Evolutionary conservation across 30 jellyfish, hydroid and myxozoan species (phyloP), one percentile per base, ranked within the genome.

Genomic region (Aurelia coerulea): DNA sequence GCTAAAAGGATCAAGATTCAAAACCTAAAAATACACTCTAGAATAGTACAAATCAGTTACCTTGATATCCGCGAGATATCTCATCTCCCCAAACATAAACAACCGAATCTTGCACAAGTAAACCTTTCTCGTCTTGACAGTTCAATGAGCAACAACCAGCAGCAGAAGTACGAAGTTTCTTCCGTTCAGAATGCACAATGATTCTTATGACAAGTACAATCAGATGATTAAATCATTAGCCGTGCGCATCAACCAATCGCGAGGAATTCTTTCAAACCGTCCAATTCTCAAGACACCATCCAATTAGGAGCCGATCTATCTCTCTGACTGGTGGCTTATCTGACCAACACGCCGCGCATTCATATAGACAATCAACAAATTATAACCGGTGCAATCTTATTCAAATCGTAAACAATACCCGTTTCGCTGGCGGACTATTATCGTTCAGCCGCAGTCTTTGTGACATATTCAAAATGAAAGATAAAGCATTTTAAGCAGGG

Each of bases 271-370:
- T 60, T 15, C 29, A 60, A 60, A 12, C 69, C 34, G 34, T 60
- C 69, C 69, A 60, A 5, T 74, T 64, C 73, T 32, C 89, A 46
- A 70, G 66, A 66, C 89, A 64, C 89, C 89, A 79, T 79, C 89
- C 89, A 79, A 79, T 79, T 79, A 79, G 89, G 89, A 79, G 72
- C 80, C 66, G 89, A 79, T 79, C 73, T 54, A 79, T 63, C 89
- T 62, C 63, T 42, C 89, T 79, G 68, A 66, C 89, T 79, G 89
- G 89, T 79, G 89, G 80, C 34, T 79, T 67, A 65, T 42, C 89
- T n/a, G 10, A 63, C 65, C 78, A 42, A 67, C 89, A 79, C 78
- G 89, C 89, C 89, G 89, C 89, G 68, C 72, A 79, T 64, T 65
- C 52, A 65, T 23, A 79, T 79, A 54, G 49, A 79, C 31, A 75